Conservation (phyloP, 2,113 vertebrate genomes). For the Anoura caudifer region DNA sequence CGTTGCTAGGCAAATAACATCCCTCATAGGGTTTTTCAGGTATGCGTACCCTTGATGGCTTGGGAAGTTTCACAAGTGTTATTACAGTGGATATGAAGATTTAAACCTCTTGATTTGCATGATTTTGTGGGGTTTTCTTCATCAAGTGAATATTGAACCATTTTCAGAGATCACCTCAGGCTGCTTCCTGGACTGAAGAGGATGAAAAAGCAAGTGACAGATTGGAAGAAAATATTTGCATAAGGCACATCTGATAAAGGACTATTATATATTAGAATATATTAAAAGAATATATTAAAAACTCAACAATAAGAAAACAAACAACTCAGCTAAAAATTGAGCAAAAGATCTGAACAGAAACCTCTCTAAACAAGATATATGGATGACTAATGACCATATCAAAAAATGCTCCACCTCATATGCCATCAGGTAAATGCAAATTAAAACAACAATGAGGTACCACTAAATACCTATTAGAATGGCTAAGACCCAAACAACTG, state of each 20-base stretch:
- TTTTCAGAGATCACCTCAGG: not conserved
- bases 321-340: too few relatives aligned
- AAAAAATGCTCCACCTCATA: too few relatives aligned
- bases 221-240: not conserved
- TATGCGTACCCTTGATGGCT: not conserved
- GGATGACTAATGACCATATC: too few relatives aligned
- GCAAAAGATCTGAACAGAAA: too few relatives aligned
- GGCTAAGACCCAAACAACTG: not conserved
- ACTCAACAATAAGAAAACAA: not conserved
- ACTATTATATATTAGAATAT: not conserved
- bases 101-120: too few relatives aligned
- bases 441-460: not conserved
- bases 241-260: not conserved
- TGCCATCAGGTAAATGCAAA: not conserved
- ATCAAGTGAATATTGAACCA: too few relatives aligned
- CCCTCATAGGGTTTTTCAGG: not conserved
- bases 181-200: not conserved
- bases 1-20: not conserved
- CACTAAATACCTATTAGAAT: not conserved
- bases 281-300: not conserved
- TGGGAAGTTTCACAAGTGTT: not conserved
- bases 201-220: not conserved
- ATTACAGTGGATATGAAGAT: too few relatives aligned
- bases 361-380: too few relatives aligned
- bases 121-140: too few relatives aligned